These are phyloP conservation scores for Isoperla grammatica DNA, from an alignment of 2,888 invertebrate species.

Conservation along the genomic window DNA sequence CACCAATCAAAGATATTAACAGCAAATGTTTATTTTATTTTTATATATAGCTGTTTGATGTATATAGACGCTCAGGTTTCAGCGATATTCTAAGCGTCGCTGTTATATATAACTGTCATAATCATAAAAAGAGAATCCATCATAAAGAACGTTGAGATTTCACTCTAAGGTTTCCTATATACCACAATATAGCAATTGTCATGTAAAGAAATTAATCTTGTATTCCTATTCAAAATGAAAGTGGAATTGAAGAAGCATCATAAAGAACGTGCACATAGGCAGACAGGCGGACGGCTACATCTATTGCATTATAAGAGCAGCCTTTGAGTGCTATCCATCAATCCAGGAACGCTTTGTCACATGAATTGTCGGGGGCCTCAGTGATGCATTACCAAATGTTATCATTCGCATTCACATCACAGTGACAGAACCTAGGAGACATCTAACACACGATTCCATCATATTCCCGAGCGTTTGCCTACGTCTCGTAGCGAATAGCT, in stretches of 20 bases:
- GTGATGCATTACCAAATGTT: constrained; percentile 9
- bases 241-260: constrained; percentile 14
- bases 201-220: constrained; percentile 17
- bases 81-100: too few species aligned
- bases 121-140: constrained; percentile 12
- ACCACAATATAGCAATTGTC: constrained; percentile 8
- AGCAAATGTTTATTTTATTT: too few species aligned
- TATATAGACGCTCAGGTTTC: too few species aligned
- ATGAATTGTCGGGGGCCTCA: background rate
- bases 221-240: constrained; percentile 18
- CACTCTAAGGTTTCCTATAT: constrained; percentile 5
- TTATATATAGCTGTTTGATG: too few species aligned
- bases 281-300: background rate
- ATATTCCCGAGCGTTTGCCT: constrained; percentile 6
- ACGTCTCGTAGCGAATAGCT: constrained; percentile 3
- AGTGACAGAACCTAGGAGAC: constrained; percentile 1
- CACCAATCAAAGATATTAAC: too few species aligned
- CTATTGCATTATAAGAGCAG: constrained; percentile 13
- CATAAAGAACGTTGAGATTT: constrained; percentile 9
- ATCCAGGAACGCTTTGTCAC: constrained; percentile 1
- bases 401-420: constrained; percentile 7
- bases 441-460: constrained; percentile 5
- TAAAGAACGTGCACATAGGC: constrained; percentile 4
- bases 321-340: constrained; percentile 14
- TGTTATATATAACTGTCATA: background rate